phyloP scores from a whole-genome alignment of 35 echinoderm and acorn worm genomes.

The Lytechinus variegatus region DNA sequence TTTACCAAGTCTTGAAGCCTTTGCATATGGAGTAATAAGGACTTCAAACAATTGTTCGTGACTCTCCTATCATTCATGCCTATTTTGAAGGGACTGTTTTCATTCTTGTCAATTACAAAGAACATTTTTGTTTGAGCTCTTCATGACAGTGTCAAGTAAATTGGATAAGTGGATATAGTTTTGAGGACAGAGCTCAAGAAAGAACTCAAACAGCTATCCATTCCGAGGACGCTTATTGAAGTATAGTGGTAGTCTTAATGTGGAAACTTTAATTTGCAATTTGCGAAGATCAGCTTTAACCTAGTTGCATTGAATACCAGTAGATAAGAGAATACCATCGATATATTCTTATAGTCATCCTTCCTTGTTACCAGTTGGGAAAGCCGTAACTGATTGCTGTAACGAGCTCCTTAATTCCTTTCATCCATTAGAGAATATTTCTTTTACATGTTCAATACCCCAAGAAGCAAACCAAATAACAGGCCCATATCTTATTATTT shows the following conservation, averaged over 20 bases:
- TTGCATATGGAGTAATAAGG: not conserved
- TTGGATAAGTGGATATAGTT: not conserved
- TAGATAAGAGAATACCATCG: not conserved
- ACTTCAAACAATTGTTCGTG: constrained; percentile 3
- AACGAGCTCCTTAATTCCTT: too few relatives aligned
- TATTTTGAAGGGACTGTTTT: not conserved
- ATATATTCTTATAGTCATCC: not conserved
- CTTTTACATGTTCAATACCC: too few relatives aligned
- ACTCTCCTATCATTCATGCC: not conserved
- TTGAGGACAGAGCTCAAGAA: not conserved
- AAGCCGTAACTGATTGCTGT: not conserved
- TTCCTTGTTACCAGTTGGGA: too few relatives aligned
- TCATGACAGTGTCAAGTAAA: constrained; percentile 11
- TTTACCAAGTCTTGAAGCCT: not conserved
- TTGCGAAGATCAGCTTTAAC: not conserved
- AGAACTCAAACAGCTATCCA: not conserved
- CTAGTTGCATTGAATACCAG: not conserved
- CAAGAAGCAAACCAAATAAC: not conserved
- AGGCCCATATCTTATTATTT: not conserved
- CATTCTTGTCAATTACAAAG: not conserved
- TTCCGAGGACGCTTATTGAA: not conserved
- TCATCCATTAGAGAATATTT: too few relatives aligned
- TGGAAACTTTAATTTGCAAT: not conserved
- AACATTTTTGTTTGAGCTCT: constrained; percentile 4
- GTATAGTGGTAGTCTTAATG: not conserved